Conservation (phyloP, 2,113 vertebrate genomes). For the Cyprinus carpio region DNA sequence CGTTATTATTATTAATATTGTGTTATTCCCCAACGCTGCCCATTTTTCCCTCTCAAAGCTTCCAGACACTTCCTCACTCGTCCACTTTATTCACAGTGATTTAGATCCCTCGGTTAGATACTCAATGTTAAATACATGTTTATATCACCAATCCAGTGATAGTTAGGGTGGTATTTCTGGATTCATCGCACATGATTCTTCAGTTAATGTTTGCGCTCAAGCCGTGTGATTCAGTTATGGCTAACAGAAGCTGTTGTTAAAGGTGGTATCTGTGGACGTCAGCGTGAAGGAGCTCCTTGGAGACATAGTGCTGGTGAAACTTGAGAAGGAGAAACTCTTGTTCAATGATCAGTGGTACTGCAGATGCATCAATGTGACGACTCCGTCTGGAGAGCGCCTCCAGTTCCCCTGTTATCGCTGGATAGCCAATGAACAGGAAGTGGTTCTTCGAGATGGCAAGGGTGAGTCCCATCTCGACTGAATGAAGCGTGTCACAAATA, state of each 20-base stretch:
- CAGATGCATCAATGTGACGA: constrained; percentile 88
- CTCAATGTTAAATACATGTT: neutral
- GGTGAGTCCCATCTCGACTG: constrained; percentile 71
- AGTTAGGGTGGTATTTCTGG: too few relatives aligned
- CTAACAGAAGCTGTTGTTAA: constrained; percentile 4
- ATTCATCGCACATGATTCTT: too few relatives aligned
- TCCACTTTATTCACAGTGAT: neutral
- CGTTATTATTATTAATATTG: too few relatives aligned
- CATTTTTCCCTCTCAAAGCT: too few relatives aligned
- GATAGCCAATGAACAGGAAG: constrained; percentile 86
- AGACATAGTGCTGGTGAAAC: constrained; percentile 86
- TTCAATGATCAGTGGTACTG: constrained; percentile 94
- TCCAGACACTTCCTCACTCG: too few relatives aligned
- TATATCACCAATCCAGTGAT: too few relatives aligned
- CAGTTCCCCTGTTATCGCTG: constrained; percentile 96
- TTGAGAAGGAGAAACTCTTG: constrained; percentile 92
- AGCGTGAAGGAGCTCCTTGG: constrained; percentile 85
- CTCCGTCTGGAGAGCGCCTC: constrained; percentile 83
- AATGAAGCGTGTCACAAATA: neutral
- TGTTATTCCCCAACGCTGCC: too few relatives aligned
- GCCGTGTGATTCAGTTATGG: neutral
- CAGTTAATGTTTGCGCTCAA: neutral
- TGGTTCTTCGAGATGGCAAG: constrained; percentile 86
- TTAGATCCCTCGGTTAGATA: neutral
- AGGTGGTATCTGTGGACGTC: constrained; percentile 92